These are phyloP conservation scores for Sinelater perroti DNA, from an alignment of 2,888 invertebrate genomes.

Conservation along the genomic window DNA sequence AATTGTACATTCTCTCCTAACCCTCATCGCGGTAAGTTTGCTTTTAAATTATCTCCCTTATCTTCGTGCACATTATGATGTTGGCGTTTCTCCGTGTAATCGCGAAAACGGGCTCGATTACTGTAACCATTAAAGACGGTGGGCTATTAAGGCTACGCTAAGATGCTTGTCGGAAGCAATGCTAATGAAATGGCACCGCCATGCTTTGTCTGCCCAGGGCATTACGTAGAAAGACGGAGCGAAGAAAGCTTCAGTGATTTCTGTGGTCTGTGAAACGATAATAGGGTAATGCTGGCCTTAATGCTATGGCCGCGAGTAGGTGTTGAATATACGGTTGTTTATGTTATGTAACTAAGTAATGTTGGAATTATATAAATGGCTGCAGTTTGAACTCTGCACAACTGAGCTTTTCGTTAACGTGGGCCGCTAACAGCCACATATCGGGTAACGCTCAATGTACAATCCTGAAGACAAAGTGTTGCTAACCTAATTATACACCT, in stretches of 20 bases:
- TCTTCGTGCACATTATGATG: too few relatives aligned
- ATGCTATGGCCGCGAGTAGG: constrained; percentile 4
- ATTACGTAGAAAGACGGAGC: not conserved
- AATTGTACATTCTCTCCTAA: constrained; percentile 77
- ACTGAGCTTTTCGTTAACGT: too few relatives aligned
- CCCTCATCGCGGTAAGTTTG: constrained; percentile 78
- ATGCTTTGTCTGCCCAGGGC: not conserved
- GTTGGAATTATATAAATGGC: constrained; percentile 6
- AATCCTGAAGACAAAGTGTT: too few relatives aligned
- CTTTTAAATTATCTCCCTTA: not conserved
- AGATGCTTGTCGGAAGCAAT: constrained; percentile 6
- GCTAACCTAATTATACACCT: too few relatives aligned
- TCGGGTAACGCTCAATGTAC: too few relatives aligned
- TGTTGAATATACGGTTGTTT: constrained; percentile 7
- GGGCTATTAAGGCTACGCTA: not conserved
- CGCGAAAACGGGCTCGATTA: too few relatives aligned
- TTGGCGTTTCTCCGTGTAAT: too few relatives aligned
- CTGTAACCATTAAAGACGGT: not conserved
- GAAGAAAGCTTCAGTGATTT: not conserved
- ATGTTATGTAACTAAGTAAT: constrained; percentile 4
- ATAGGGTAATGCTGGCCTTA: not conserved
- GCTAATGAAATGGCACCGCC: not conserved
- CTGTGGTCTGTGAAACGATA: not conserved
- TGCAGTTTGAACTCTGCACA: not conserved
- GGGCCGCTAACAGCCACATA: too few relatives aligned